phyloP scores from a whole-genome alignment of 2,797 vertebrate genomes.

The Microctenopoma steveboyesi region DNA sequence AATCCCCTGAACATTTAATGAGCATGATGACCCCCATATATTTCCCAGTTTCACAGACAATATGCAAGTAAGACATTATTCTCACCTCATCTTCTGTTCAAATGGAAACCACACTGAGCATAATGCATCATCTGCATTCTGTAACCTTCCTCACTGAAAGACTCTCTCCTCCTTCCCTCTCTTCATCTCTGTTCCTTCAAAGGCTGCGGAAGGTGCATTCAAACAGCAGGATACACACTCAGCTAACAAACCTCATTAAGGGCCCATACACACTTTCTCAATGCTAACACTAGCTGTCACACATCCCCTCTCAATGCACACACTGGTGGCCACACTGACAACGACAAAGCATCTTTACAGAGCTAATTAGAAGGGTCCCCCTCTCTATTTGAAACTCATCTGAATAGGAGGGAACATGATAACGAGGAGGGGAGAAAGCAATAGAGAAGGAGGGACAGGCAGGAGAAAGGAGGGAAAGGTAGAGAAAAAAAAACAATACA shows the following conservation, averaged over 20 bases:
- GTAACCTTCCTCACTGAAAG: conserved; percentile 66
- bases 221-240: conserved; percentile 80
- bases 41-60: conserved; percentile 57
- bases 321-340: conserved; percentile 78
- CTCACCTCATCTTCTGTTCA: conserved; percentile 60
- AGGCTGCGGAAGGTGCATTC: conserved; percentile 78
- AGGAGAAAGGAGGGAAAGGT: conserved; percentile 44
- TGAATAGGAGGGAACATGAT: conserved; percentile 77
- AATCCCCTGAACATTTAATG: conserved; percentile 24
- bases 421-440: conserved; percentile 63
- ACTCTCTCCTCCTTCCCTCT: conserved; percentile 59
- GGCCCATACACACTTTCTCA: conserved; percentile 78
- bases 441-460: conserved; percentile 62
- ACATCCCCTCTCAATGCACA: conserved; percentile 78
- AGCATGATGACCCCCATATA: conserved; percentile 35
- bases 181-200: conserved; percentile 78
- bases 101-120: conserved; percentile 65
- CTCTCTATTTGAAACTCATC: conserved; percentile 77
- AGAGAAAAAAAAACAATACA: conserved; percentile 37
- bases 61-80: conserved; percentile 44
- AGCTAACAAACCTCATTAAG: conserved; percentile 81
- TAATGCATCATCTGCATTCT: conserved; percentile 80
- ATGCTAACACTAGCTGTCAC: conserved; percentile 80
- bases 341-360: conserved; percentile 82
- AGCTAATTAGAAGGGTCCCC: conserved; percentile 85